Conservation (phyloP, 2,797 vertebrate species). For the Gorsachius magnificus region DNA sequence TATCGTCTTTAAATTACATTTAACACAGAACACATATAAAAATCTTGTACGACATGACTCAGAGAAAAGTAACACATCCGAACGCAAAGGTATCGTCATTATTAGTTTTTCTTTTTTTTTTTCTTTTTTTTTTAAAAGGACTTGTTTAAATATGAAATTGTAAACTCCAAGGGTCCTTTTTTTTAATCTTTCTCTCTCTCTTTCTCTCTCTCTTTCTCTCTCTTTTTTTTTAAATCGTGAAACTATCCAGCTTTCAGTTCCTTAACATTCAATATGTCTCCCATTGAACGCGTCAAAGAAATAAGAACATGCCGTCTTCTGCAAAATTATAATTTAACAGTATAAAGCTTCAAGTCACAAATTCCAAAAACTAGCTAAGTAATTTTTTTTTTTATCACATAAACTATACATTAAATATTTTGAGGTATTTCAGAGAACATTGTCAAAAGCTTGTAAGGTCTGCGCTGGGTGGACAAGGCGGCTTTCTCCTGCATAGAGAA, state of each 20-base stretch:
- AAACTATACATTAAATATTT: slow-evolving; percentile 99
- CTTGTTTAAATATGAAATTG: slow-evolving; percentile 76
- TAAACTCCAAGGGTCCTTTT: slow-evolving; percentile 76
- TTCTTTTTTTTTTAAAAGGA: slow-evolving; percentile 67
- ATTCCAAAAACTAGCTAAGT: slow-evolving; percentile 99
- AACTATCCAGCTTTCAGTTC: slow-evolving; percentile 74
- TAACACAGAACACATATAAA: slow-evolving; percentile 93
- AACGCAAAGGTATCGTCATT: slow-evolving; percentile 65
- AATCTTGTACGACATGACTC: slow-evolving; percentile 81
- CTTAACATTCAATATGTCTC: slow-evolving; percentile 96
- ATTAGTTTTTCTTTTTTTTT: slow-evolving; percentile 62
- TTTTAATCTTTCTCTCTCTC: slow-evolving; percentile 23
- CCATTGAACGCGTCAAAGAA: slow-evolving; percentile 79
- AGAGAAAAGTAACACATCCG: slow-evolving; percentile 72
- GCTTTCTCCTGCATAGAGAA: slow-evolving; percentile 69
- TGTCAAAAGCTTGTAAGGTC: slow-evolving; percentile 95
- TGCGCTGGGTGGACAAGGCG: slow-evolving; percentile 76
- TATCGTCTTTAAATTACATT: slow-evolving; percentile 89
- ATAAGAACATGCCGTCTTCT: slow-evolving; percentile 78
- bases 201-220: slow-evolving; percentile 20
- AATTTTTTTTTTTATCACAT: slow-evolving; percentile 91
- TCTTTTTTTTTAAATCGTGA: slow-evolving; percentile 72
- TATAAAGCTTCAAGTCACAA: slow-evolving; percentile 99
- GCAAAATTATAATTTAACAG: slow-evolving; percentile 93
- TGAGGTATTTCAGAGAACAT: slow-evolving; percentile 99